Evolutionary conservation across 2,888 invertebrate species (phyloP).

Genomic region (Noctua fimbriata): DNA sequence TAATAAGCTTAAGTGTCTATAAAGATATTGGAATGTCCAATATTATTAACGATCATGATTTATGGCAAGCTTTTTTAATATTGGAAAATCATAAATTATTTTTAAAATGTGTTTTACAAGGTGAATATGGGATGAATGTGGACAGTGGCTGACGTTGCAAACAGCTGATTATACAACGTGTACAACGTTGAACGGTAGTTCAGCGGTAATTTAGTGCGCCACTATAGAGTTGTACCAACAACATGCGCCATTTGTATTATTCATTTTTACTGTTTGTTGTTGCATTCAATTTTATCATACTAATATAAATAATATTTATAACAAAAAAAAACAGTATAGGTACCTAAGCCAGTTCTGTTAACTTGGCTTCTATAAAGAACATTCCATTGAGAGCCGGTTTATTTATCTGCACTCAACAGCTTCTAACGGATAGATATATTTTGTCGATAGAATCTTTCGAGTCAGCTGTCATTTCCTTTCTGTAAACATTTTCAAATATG

Average conservation of each 20-base stretch:
- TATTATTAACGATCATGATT: slow-evolving; percentile 53
- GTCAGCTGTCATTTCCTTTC: slow-evolving; percentile 57
- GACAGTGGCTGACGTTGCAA: slow-evolving; percentile 35
- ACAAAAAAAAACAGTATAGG: slow-evolving; percentile 18
- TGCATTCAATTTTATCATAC: slow-evolving; percentile 1
- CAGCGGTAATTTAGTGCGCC: slow-evolving; percentile 50
- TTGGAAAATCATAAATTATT: slow-evolving; percentile 42
- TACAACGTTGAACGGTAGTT: slow-evolving; percentile 33
- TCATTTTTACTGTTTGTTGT: slow-evolving; percentile 41
- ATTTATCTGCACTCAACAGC: slow-evolving; percentile 61
- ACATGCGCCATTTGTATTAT: slow-evolving; percentile 43
- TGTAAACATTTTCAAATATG: slow-evolving; percentile 57
- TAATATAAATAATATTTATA: slow-evolving; percentile 20
- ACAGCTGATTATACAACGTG: slow-evolving; percentile 26
- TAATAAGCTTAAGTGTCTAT: slow-evolving; percentile 62
- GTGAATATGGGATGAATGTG: slow-evolving; percentile 14
- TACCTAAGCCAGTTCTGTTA: slow-evolving; percentile 22
- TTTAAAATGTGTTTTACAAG: slow-evolving; percentile 36
- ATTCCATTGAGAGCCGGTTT: slow-evolving; percentile 55
- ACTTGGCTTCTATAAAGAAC: slow-evolving; percentile 37
- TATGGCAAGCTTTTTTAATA: slow-evolving; percentile 56
- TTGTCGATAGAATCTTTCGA: slow-evolving; percentile 57
- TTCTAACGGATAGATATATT: slow-evolving; percentile 59
- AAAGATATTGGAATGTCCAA: slow-evolving; percentile 59
- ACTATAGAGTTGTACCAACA: slow-evolving; percentile 35